Evolutionary conservation across 2,888 invertebrate genomes (phyloP).

Genomic region (Mythimna impura): DNA sequence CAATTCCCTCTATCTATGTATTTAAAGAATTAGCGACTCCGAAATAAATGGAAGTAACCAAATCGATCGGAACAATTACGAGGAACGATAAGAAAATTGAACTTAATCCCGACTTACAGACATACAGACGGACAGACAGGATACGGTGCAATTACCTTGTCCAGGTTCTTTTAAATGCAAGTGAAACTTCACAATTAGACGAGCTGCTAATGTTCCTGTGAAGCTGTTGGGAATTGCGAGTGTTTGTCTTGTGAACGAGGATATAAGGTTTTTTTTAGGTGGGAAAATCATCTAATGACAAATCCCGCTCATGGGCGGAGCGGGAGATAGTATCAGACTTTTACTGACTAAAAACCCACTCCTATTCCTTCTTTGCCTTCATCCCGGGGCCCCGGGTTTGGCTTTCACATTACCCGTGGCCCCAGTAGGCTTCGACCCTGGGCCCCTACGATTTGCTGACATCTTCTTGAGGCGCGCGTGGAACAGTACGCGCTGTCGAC

Average conservation of each 20-base stretch:
- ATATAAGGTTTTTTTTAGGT: too few relatives aligned
- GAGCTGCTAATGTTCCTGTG: slow-evolving; percentile 49
- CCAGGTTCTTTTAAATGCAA: slow-evolving; percentile 75
- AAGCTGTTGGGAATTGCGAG: slow-evolving; percentile 26
- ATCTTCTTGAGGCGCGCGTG: too few relatives aligned
- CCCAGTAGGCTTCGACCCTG: too few relatives aligned
- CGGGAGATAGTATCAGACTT: too few relatives aligned
- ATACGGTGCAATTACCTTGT: slow-evolving; percentile 85
- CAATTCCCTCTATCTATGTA: slow-evolving; percentile 6
- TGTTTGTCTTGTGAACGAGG: slow-evolving; percentile 2
- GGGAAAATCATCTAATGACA: too few relatives aligned
- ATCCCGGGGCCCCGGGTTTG: too few relatives aligned
- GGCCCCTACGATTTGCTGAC: too few relatives aligned
- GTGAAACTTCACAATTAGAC: slow-evolving; percentile 72
- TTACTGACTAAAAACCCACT: too few relatives aligned
- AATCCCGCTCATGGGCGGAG: too few relatives aligned
- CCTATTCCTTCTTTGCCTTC: too few relatives aligned
- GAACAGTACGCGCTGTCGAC: too few relatives aligned
- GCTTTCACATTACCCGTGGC: too few relatives aligned
- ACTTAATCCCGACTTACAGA: slow-evolving; percentile 59
- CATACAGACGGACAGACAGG: slow-evolving; percentile 79
- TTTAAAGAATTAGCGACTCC: slow-evolving; percentile 67
- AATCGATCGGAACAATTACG: slow-evolving; percentile 64
- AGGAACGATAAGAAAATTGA: slow-evolving; percentile 65
- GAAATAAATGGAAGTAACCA: slow-evolving; percentile 58